Conservation (phyloP, 2,797 vertebrate genomes). For the Typhlichthys subterraneus region DNA sequence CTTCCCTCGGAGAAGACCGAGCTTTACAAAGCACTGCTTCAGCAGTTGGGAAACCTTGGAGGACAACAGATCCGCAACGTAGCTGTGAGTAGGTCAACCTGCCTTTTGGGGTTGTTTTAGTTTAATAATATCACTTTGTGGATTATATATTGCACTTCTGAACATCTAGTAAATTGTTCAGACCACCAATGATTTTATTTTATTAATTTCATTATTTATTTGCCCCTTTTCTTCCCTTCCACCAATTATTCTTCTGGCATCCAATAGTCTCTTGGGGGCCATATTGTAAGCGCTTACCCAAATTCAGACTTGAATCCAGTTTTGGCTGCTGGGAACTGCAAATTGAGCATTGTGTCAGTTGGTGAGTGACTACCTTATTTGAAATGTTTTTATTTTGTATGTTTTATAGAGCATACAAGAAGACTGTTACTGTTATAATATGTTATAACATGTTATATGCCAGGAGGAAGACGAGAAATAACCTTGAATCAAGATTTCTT, state of each 20-base stretch:
- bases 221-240: too few species aligned
- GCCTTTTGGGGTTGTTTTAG: background rate
- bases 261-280: conserved; percentile 87
- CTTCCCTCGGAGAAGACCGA: conserved; percentile 78
- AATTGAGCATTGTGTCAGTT: conserved; percentile 74
- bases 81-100: conserved; percentile 74
- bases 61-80: conserved; percentile 89
- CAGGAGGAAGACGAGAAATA: conserved; percentile 75
- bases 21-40: conserved; percentile 77
- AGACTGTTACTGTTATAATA: too few species aligned
- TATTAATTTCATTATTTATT: too few species aligned
- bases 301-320: conserved; percentile 91
- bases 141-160: background rate
- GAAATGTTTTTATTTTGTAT: too few species aligned
- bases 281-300: conserved; percentile 82
- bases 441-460: conserved; percentile 1
- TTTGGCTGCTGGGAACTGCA: conserved; percentile 81
- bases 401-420: too few species aligned
- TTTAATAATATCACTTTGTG: background rate
- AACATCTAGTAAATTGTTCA: too few species aligned
- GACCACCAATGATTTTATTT: too few species aligned
- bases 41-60: conserved; percentile 81
- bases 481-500: conserved; percentile 82
- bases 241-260: background rate
- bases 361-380: conserved; percentile 61